Evolutionary conservation across 2,888 invertebrate genomes (phyloP), one percentile per base, ranked within the genome.

Genomic region (Crossocerus cetratus): DNA sequence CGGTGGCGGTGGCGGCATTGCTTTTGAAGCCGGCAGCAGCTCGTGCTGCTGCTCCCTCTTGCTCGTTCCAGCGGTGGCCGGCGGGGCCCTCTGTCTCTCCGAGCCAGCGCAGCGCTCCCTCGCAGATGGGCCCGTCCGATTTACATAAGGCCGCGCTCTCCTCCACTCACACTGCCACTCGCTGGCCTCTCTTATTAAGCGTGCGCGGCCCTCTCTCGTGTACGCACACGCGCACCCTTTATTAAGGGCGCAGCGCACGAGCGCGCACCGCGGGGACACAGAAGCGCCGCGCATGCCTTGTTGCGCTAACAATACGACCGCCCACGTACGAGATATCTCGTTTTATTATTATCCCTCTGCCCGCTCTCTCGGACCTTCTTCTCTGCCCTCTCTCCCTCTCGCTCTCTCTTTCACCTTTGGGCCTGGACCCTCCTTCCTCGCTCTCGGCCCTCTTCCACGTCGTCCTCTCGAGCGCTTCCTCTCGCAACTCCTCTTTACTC

Each of bases 261-360:
- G 78, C 82, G 79, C 80, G 77, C 77, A 72, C 78, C 73, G 74
- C 81, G 81, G 77, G 77, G 83, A 83, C 84, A 87, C 87, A 86
- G 88, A 87, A 87, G 87, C 87, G 86, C 87, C 87, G 87, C 83
- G 86, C 86, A 88, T 88, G 86, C 86, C 87, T 88, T 87, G 86
- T 88, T 88, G 88, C 87, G 86, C 87, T 88, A 88, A 88, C 88
- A 88, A 88, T 88, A 88, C 88, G 88, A 88, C 88, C 88, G 88
- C 88, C 88, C 88, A 88, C 88, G 86, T 87, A 86, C 86, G 86
- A 86, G 87, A 86, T 87, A 88, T 89, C 87, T 88, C 86, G 86
- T 88, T 86, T 88, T 87, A 88, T 88, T 88, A 88, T 89, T 88
- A 88, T 88, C 85, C 86, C 70, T 72, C 73, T 74, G 64, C 67